Evolutionary conservation across 2,888 invertebrate genomes (phyloP), one percentile per base, ranked within the genome.

Genomic region (Athalia circularis): DNA sequence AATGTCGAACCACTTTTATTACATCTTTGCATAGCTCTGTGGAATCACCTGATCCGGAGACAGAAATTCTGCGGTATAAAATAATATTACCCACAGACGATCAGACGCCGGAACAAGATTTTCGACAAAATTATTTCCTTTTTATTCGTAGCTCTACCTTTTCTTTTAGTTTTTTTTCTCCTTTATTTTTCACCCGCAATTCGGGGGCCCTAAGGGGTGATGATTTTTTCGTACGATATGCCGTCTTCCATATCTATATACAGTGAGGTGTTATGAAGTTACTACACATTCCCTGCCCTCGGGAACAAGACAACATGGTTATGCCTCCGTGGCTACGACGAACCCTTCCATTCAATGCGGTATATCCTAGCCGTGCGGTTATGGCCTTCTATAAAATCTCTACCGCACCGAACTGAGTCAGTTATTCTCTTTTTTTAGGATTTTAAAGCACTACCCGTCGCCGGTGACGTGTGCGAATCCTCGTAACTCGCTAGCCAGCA

Each of bases 361-460:
- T 50, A 50, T 68, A 68, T 54, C 54, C 68, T 68, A 29, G 50
- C 50, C 29, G 15, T 8, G 4, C 29, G 54, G 50, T 68, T 68
- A 68, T 68, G 43, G 65, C 11, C 52, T 52, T 29, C 68, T 68
- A 68, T 68, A 68, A 68, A 68, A 68, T 68, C 68, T 68, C 54
- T 43, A 54, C 68, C 68, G 54, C 68, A 29, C 29, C 29, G 29
- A 29, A 29, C 29, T 29, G 29, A 29, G 29, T 29, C 29, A 29
- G 29, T 29, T 29, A 29, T 29, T 29, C 29, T 29, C 2, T 29
- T 29, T 29, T 29, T 29, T n/a, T 5, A 29, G 8, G 65, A 65
- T 65, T 65, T 65, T 48, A 65, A 65, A 65, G 65, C 65, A 65
- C 29, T 29, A 29, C 29, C 29, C 29, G 29, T 29, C 29, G 29